Percentiles rank a stretch among this genome's conserved stretches.
phyloP scores from a whole-genome alignment of 2,113 vertebrate genomes.

The Xenopus tropicalis region DNA sequence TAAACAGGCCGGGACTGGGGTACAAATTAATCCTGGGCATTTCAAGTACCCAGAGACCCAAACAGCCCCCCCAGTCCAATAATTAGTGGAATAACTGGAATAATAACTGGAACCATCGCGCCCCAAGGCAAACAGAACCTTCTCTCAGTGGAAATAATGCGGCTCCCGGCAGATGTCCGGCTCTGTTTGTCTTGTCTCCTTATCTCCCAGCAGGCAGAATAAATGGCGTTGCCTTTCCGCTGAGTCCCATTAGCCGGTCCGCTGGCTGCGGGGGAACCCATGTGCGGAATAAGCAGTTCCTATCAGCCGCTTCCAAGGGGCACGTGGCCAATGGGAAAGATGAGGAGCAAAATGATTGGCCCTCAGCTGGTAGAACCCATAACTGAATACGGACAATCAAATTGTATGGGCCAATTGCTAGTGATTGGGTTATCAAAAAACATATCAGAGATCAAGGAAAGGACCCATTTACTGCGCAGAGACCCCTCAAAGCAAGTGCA shows the following conservation, averaged over 20 bases:
- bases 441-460: no score
- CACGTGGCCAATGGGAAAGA: background rate
- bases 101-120: constrained; percentile 10
- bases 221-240: constrained; percentile 27
- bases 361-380: constrained; percentile 63
- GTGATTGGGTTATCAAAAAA: no score
- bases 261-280: no score
- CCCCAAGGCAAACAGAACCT: constrained; percentile 8
- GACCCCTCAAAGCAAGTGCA: no score
- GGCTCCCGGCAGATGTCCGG: constrained; percentile 4
- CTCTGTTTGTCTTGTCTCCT: constrained; percentile 18
- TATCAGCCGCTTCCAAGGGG: background rate
- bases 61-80: no score
- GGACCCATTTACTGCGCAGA: no score
- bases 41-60: no score
- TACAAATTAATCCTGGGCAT: no score
- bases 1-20: no score
- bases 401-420: no score
- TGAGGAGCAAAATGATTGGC: constrained; percentile 3
- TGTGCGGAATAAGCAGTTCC: constrained; percentile 1
- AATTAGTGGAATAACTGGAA: no score
- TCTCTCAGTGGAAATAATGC: background rate
- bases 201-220: constrained; percentile 6
- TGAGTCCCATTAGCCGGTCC: background rate
- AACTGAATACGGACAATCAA: no score